phyloP scores from a whole-genome alignment of 2,797 vertebrate species.

The Botia almorhae region DNA sequence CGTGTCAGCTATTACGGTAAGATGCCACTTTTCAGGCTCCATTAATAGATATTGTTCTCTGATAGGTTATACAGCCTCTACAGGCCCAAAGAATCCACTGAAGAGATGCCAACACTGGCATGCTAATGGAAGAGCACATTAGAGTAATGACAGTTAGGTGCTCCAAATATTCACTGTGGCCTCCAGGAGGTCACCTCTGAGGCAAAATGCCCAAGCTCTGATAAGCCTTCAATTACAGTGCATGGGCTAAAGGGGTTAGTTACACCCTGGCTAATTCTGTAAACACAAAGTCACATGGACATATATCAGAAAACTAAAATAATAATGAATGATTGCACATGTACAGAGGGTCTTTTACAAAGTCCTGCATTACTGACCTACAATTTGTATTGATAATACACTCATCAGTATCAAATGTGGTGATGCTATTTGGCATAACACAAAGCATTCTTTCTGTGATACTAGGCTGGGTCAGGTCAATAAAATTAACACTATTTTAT shows the following conservation, averaged over 20 bases:
- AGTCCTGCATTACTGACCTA: neutral
- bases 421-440: neutral
- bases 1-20: neutral
- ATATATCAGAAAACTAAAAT: neutral
- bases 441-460: neutral
- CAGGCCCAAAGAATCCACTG: neutral
- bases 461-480: too few relatives aligned
- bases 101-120: slow-evolving; percentile 19
- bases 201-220: slow-evolving; percentile 15
- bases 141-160: slow-evolving; percentile 65
- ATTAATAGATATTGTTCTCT: neutral
- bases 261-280: neutral
- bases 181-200: slow-evolving; percentile 1
- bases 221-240: neutral
- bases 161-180: slow-evolving; percentile 25
- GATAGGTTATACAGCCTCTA: neutral
- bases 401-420: neutral
- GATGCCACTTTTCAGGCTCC: neutral
- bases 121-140: slow-evolving; percentile 67
- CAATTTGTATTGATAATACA: neutral
- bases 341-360: neutral
- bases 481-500: too few relatives aligned
- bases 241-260: neutral
- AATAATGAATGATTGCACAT: neutral
- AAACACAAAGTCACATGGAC: neutral